phyloP scores from a whole-genome alignment of 1,140 invertebrate genomes.

The Copidosoma floridanum region DNA sequence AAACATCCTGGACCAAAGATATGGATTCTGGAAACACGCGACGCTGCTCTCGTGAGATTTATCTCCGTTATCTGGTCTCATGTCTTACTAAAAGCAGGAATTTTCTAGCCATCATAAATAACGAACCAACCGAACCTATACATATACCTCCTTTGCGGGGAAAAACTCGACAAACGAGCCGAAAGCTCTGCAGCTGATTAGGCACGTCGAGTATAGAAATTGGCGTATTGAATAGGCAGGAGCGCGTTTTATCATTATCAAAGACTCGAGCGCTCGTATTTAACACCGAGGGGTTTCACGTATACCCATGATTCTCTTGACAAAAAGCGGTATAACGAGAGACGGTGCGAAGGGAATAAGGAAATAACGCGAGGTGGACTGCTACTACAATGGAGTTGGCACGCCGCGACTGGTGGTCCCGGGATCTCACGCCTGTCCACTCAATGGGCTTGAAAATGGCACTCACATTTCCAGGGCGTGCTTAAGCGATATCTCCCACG shows the following conservation, averaged over 20 bases:
- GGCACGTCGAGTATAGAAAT: background rate
- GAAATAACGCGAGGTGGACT: conserved; percentile 44
- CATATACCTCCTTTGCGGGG: no score
- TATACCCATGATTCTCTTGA: background rate
- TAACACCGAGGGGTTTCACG: background rate
- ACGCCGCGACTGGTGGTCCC: conserved; percentile 51
- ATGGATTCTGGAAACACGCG: no score
- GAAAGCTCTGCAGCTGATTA: background rate
- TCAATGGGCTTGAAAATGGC: conserved; percentile 59
- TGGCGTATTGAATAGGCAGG: background rate
- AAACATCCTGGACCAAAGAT: no score
- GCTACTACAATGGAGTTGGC: conserved; percentile 57
- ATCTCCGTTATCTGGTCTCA: no score
- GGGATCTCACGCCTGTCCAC: conserved; percentile 58
- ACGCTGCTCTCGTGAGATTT: no score
- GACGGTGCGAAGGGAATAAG: conserved; percentile 13
- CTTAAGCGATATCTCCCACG: no score
- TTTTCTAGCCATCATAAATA: background rate
- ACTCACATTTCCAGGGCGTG: no score
- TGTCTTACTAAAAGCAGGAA: background rate
- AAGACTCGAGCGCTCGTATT: no score
- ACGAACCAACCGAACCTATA: no score
- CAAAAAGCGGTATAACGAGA: background rate
- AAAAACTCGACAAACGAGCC: background rate
- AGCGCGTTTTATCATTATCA: background rate